Percentiles rank a stretch among this genome's conserved stretches.
phyloP scores from a whole-genome alignment of 1,140 invertebrate genomes.

The Sarcophaga bullata region DNA sequence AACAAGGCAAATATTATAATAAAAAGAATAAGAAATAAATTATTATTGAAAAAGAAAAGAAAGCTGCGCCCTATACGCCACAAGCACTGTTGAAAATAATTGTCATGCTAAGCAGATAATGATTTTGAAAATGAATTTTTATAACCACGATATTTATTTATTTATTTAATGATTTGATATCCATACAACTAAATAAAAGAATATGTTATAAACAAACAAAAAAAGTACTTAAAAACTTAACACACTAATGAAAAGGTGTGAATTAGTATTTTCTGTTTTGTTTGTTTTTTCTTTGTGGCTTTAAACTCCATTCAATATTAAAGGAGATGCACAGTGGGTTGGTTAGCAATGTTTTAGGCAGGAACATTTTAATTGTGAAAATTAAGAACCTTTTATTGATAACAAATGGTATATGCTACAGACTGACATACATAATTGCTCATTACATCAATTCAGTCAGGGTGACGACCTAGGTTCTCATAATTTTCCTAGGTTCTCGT shows the following conservation, averaged over 20 bases:
- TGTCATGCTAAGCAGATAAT: not conserved
- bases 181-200: conserved; percentile 7
- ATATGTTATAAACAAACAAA: not conserved
- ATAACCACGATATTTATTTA: not conserved
- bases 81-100: conserved; percentile 13
- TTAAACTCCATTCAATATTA: not conserved
- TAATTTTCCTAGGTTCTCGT: no score
- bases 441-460: no score
- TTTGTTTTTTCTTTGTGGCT: no score
- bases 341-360: not conserved
- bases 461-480: no score
- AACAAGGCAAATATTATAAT: not conserved
- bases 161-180: conserved; percentile 28
- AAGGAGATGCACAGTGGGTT: not conserved
- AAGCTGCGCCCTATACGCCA: conserved; percentile 13
- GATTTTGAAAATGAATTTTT: conserved; percentile 20
- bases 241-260: conserved; percentile 33
- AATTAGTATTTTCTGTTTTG: not conserved
- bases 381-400: no score
- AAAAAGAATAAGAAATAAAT: no score
- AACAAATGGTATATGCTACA: no score
- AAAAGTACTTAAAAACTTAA: not conserved
- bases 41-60: conserved; percentile 3
- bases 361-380: not conserved
- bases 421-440: no score